Evolutionary conservation across 2,113 vertebrate genomes (phyloP).

Genomic region (Nansenia antarctica): DNA sequence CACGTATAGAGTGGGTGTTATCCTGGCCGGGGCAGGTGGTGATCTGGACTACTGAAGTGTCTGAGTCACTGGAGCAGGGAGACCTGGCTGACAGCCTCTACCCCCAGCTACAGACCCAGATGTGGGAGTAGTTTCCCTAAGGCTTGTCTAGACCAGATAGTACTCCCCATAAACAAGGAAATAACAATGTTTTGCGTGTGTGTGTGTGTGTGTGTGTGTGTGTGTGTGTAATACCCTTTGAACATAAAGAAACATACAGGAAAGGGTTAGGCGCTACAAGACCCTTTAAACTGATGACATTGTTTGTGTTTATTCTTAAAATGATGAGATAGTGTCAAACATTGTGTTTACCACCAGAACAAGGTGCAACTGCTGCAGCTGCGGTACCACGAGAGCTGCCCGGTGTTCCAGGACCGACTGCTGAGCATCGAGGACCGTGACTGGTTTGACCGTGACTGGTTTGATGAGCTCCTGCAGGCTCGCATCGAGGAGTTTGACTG

Average conservation of each 20-base stretch:
- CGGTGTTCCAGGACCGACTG: constrained; percentile 87
- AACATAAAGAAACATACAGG: no score
- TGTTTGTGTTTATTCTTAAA: not conserved
- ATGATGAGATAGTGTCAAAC: not conserved
- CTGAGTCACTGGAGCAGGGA: constrained; percentile 80
- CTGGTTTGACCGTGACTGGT: constrained; percentile 87
- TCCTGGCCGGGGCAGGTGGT: constrained; percentile 94
- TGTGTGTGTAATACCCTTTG: no score
- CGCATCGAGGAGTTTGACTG: constrained; percentile 78
- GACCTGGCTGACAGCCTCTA: constrained; percentile 76
- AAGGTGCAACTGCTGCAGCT: constrained; percentile 80
- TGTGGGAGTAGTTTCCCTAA: constrained; percentile 40
- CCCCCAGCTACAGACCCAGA: constrained; percentile 84
- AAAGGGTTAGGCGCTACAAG: not conserved
- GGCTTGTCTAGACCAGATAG: not conserved
- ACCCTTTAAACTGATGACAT: not conserved
- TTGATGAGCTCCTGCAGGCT: constrained; percentile 78
- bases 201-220: no score
- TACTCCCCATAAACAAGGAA: no score
- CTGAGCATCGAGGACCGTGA: constrained; percentile 80
- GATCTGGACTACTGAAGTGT: constrained; percentile 91
- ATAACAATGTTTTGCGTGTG: no score
- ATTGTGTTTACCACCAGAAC: constrained; percentile 66
- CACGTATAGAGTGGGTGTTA: constrained; percentile 84
- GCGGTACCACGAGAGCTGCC: constrained; percentile 92